Conservation (phyloP, 2,797 vertebrate species). For the Alcedo atthis region DNA sequence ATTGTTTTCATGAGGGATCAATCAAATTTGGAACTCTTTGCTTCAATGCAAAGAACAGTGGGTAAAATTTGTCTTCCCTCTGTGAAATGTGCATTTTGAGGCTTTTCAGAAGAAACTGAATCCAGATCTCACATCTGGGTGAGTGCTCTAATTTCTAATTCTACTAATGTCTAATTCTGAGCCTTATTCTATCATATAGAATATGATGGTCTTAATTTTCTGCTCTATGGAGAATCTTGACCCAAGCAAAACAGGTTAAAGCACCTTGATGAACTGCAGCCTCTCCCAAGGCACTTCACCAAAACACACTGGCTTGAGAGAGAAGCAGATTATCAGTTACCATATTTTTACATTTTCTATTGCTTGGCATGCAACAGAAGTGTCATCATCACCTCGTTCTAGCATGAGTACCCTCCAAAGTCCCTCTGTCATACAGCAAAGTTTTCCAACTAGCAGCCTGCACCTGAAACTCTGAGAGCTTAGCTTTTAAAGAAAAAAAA, state of each 20-base stretch:
- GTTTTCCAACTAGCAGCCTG: background rate
- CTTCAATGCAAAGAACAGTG: background rate
- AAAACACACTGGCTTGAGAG: background rate
- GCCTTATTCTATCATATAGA: background rate
- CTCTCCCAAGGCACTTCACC: background rate
- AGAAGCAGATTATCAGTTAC: background rate
- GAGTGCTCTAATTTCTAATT: background rate
- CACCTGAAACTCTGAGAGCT: background rate
- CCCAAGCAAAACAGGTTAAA: background rate
- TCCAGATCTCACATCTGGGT: background rate
- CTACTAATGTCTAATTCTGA: background rate
- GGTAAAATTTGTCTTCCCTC: background rate
- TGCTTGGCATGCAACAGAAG: background rate
- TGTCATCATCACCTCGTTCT: background rate
- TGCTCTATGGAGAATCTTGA: background rate
- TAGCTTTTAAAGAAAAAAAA: background rate
- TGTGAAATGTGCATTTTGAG: background rate
- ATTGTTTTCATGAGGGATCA: background rate
- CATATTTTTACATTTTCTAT: background rate
- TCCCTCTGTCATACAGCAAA: background rate
- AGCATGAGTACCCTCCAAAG: background rate
- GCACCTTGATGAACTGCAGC: background rate
- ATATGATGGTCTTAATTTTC: background rate
- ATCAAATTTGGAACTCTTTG: background rate
- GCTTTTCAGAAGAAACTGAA: background rate